Evolutionary conservation across 2,113 vertebrate genomes (phyloP).

Genomic region (Serinus canaria): DNA sequence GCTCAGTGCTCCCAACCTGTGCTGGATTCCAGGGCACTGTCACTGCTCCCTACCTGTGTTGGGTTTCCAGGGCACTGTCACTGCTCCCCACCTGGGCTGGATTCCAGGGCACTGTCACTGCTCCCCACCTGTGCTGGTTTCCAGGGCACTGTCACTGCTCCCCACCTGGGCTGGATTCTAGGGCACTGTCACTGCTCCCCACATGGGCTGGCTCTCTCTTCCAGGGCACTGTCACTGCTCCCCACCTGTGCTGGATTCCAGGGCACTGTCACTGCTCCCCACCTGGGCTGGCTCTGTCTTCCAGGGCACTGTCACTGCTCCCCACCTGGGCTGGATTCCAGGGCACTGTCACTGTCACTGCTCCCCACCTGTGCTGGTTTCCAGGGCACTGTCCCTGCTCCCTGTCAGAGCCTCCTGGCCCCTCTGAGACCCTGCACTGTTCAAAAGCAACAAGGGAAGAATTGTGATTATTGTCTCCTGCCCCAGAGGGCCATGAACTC

Average conservation of each 20-base stretch:
- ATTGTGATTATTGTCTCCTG: slow-evolving; percentile 31
- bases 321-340: too few species aligned
- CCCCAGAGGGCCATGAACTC: slow-evolving; percentile 17
- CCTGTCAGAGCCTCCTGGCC: neutral
- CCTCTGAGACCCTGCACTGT: neutral
- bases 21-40: neutral
- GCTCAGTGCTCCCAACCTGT: too few species aligned
- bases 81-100: too few species aligned
- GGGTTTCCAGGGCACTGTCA: too few species aligned
- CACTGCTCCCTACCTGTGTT: too few species aligned
- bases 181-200: too few species aligned
- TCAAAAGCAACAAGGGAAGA: neutral
- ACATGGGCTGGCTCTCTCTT: too few species aligned
- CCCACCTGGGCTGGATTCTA: neutral
- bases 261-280: too few species aligned
- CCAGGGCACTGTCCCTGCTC: neutral
- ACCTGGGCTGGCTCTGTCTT: too few species aligned
- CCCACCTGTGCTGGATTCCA: neutral
- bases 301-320: too few species aligned
- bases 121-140: neutral
- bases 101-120: neutral
- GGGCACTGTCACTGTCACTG: too few species aligned
- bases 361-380: neutral
- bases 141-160: neutral
- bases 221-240: neutral